Conservation (phyloP, 2,113 vertebrate species). For the Abramis brama region DNA sequence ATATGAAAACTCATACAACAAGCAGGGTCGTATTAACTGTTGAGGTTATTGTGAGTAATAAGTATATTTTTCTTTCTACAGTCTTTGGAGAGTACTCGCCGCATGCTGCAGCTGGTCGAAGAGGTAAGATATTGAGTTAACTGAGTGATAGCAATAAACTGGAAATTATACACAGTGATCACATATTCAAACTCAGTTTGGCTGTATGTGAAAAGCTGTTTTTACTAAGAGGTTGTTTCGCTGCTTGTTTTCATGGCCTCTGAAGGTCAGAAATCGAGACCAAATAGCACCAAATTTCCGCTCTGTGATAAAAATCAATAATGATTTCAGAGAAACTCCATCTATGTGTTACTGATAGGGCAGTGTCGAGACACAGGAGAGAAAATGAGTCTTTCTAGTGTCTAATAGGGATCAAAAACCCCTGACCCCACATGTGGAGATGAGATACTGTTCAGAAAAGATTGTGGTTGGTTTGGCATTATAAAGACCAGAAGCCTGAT, state of each 20-base stretch:
- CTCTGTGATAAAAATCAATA: constrained; percentile 51
- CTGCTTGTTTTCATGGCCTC: background rate
- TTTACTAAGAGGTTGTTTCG: background rate
- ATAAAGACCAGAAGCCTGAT: background rate
- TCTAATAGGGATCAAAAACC: constrained; percentile 24
- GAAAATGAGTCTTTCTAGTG: background rate
- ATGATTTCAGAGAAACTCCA: constrained; percentile 34
- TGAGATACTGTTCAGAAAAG: background rate
- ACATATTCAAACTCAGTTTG: background rate
- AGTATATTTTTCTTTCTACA: constrained; percentile 62
- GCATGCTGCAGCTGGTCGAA: constrained; percentile 97
- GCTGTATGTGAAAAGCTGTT: background rate
- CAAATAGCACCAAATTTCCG: constrained; percentile 6
- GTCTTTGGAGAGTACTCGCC: constrained; percentile 98
- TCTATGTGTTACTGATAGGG: constrained; percentile 38
- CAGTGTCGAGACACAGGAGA: background rate
- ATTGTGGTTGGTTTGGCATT: background rate
- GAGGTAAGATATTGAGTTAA: constrained; percentile 83
- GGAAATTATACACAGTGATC: background rate
- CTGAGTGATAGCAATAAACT: background rate
- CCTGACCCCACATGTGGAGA: background rate
- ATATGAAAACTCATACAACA: background rate
- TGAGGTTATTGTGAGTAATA: background rate
- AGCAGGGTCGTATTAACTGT: background rate
- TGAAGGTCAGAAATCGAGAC: constrained; percentile 43